phyloP scores from a whole-genome alignment of 2,113 vertebrate species.

The Piprites chloris region DNA sequence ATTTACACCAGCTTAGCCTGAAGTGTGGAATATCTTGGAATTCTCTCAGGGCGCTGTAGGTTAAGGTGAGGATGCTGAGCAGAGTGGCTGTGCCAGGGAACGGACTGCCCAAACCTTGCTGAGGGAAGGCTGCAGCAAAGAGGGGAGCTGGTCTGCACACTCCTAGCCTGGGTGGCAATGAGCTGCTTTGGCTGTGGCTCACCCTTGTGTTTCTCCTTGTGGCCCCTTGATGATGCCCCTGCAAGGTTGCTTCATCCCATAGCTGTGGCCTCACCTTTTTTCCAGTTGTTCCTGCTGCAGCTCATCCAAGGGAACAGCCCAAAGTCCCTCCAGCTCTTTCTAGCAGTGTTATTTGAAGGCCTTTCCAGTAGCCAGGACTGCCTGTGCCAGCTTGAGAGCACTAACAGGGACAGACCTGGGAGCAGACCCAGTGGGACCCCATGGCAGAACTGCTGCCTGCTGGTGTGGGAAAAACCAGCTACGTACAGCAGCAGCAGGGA shows the following conservation, averaged over 20 bases:
- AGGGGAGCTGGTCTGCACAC: background rate
- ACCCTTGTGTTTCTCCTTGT: background rate
- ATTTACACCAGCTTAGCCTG: background rate
- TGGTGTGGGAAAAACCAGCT: background rate
- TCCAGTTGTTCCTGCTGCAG: background rate
- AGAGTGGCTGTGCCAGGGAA: background rate
- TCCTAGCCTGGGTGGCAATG: fast-evolving
- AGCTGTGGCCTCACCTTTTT: background rate
- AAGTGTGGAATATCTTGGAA: background rate
- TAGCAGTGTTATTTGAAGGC: background rate
- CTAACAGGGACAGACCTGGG: background rate
- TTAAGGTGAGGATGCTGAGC: background rate
- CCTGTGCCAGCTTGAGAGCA: background rate
- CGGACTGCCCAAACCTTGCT: background rate
- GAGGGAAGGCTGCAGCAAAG: background rate
- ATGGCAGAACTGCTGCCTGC: background rate
- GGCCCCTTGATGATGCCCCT: background rate
- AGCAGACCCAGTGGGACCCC: background rate
- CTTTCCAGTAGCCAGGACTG: background rate
- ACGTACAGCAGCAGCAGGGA: background rate
- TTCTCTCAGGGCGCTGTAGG: background rate
- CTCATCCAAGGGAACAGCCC: background rate
- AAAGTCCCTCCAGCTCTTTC: background rate
- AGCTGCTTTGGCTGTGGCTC: background rate
- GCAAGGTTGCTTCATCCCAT: background rate